Conservation (phyloP, 1,140 invertebrate species). For the Rhopalosiphum maidis region DNA sequence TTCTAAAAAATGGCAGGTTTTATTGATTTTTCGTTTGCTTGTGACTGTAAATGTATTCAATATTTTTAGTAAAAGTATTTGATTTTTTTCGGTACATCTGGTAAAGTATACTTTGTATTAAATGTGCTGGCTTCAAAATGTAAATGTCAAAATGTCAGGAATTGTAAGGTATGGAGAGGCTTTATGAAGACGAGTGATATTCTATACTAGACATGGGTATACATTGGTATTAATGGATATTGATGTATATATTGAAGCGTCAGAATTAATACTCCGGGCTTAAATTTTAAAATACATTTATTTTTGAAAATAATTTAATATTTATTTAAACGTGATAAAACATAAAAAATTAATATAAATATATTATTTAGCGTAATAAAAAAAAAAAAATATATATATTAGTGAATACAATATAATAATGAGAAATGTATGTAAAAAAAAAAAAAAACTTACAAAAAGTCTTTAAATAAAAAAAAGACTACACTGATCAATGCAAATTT, state of each 20-base stretch:
- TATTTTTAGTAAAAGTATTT: not conserved
- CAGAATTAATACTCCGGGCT: not conserved
- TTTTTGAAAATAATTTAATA: slow-evolving; percentile 27
- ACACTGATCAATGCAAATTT: not conserved
- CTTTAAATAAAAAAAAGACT: slow-evolving; percentile 19
- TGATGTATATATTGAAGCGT: slow-evolving; percentile 1
- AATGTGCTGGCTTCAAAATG: not conserved
- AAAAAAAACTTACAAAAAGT: slow-evolving; percentile 32
- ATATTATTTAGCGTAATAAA: not conserved
- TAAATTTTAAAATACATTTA: not conserved
- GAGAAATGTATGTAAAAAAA: slow-evolving; percentile 3
- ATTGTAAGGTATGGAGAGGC: not conserved
- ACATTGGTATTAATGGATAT: not conserved
- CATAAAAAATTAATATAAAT: slow-evolving; percentile 8
- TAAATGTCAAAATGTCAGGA: not conserved
- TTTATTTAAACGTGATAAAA: slow-evolving; percentile 28
- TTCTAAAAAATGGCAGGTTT: not conserved
- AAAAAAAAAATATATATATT: not conserved
- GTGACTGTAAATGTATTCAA: not conserved
- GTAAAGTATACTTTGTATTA: not conserved
- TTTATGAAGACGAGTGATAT: not conserved
- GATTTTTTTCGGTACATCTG: not conserved
- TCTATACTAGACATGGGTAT: not conserved
- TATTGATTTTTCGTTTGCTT: not conserved
- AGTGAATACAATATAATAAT: slow-evolving; percentile 31